Conservation (phyloP, 2,113 vertebrate species). For the Phyllostomus hastatus region DNA sequence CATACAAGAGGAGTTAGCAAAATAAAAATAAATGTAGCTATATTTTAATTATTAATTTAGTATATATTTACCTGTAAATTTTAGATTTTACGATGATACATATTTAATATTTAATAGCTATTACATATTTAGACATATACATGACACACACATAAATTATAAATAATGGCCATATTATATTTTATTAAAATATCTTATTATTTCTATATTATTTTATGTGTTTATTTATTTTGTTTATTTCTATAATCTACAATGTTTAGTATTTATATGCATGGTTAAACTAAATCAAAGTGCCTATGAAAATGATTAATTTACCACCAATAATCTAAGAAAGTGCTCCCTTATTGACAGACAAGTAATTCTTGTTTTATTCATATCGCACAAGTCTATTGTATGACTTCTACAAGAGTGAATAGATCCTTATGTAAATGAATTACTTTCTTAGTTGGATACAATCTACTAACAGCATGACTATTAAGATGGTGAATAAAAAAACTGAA, state of each 20-base stretch:
- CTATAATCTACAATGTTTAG: background rate
- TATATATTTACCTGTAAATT: background rate
- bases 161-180: background rate
- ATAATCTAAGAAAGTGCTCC: background rate
- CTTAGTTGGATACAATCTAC: slow-evolving; percentile 66
- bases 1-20: background rate
- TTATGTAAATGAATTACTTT: slow-evolving; percentile 73
- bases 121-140: background rate
- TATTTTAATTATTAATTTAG: background rate
- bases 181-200: background rate
- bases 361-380: slow-evolving; percentile 16
- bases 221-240: background rate
- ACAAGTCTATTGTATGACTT: slow-evolving; percentile 62
- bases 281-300: background rate
- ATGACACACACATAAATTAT: background rate
- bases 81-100: background rate
- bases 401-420: slow-evolving; percentile 67
- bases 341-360: background rate
- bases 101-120: background rate
- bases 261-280: background rate
- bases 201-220: background rate
- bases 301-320: background rate
- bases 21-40: background rate
- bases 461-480: slow-evolving; percentile 65
- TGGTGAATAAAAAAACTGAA: slow-evolving; percentile 60